Conservation (phyloP, 2,113 vertebrate species). For the Daboia siamensis region DNA sequence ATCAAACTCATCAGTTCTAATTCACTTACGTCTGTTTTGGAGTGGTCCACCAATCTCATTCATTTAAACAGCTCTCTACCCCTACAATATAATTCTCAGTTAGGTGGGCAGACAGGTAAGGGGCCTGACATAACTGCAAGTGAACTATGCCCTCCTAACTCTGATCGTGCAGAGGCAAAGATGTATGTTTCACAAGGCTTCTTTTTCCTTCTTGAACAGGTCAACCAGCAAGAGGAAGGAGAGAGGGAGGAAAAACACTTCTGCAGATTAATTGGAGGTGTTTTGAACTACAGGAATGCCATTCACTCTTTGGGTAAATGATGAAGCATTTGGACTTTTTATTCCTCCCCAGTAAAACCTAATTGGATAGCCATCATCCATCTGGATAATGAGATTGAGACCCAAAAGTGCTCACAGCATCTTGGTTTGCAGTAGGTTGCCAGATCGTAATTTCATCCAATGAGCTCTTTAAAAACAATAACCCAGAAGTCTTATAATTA, state of each 20-base stretch:
- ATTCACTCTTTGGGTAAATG: slow-evolving; percentile 53
- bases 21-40: slow-evolving; percentile 51
- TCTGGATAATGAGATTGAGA: slow-evolving; percentile 40
- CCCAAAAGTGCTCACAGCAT: slow-evolving; percentile 18
- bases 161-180: slow-evolving; percentile 28
- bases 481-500: background rate
- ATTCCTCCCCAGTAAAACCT: slow-evolving; percentile 51
- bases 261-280: slow-evolving; percentile 61
- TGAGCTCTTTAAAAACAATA: background rate
- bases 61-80: slow-evolving; percentile 47
- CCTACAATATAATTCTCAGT: slow-evolving; percentile 59
- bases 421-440: slow-evolving; percentile 28
- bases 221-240: slow-evolving; percentile 2
- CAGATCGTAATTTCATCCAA: slow-evolving; percentile 18
- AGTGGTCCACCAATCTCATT: slow-evolving; percentile 53
- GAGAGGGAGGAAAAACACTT: slow-evolving; percentile 6
- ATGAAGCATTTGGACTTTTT: slow-evolving; percentile 49
- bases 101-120: slow-evolving; percentile 46
- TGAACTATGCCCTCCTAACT: slow-evolving; percentile 44
- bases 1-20: slow-evolving; percentile 63
- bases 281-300: slow-evolving; percentile 56
- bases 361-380: slow-evolving; percentile 39
- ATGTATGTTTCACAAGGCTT: slow-evolving; percentile 17
- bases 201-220: slow-evolving; percentile 42
- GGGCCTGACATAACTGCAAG: slow-evolving; percentile 24